Percentiles rank a stretch among this genome's conserved stretches.
phyloP scores from a whole-genome alignment of 2,888 invertebrate genomes.

The Zhengitettix transpicula region DNA sequence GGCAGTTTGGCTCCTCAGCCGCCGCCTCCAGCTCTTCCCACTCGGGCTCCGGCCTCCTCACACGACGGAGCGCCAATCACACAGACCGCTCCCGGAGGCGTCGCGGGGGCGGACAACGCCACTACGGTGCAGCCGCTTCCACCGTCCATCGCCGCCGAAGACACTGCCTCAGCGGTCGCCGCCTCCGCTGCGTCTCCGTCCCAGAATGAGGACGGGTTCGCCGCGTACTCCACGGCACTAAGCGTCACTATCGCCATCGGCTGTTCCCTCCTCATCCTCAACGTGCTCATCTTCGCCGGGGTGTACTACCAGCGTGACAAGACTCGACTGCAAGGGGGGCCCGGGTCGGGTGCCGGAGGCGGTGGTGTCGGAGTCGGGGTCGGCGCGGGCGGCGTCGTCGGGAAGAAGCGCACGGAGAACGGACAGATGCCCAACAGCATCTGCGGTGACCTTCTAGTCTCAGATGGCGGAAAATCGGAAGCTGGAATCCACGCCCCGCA shows the following conservation, averaged over 20 bases:
- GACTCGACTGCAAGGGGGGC: conserved; percentile 42
- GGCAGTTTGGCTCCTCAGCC: conserved; percentile 26
- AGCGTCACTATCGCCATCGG: conserved; percentile 91
- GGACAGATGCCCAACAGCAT: conserved; percentile 80
- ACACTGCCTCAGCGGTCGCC: conserved; percentile 23
- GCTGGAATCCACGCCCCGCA: conserved; percentile 23
- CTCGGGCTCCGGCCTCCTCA: conserved; percentile 14
- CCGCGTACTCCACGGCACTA: conserved; percentile 77
- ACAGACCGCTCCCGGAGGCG: conserved; percentile 13
- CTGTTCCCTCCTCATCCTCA: conserved; percentile 76
- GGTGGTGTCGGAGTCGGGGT: conserved; percentile 24
- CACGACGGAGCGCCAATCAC: conserved; percentile 17
- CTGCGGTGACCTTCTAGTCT: conserved; percentile 49
- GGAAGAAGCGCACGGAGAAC: conserved; percentile 61
- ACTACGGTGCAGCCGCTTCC: background rate
- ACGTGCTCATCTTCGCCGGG: conserved; percentile 85
- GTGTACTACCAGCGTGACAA: conserved; percentile 87
- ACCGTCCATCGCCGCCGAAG: conserved; percentile 7
- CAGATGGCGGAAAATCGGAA: conserved; percentile 24
- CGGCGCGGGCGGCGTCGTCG: conserved; percentile 17
- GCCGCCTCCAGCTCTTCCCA: conserved; percentile 22
- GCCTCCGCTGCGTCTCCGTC: conserved; percentile 11
- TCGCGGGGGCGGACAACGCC: background rate
- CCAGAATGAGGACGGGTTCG: conserved; percentile 57
- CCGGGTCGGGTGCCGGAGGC: conserved; percentile 36